Conservation (phyloP, 2,888 invertebrate species). For the Ectemnius continuus region DNA sequence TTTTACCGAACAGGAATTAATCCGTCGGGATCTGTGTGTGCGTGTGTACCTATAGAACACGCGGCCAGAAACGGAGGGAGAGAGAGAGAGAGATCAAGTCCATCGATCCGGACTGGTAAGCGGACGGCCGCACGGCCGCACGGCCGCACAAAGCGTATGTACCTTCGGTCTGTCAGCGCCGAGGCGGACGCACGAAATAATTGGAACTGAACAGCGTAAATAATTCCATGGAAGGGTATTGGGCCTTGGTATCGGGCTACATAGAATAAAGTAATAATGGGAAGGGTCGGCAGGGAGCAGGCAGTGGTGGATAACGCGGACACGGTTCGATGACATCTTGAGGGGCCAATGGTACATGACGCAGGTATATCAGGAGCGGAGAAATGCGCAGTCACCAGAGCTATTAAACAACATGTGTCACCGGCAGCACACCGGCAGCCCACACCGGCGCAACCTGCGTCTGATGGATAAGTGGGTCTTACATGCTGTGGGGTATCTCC, state of each 20-base stretch:
- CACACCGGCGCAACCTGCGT: constrained; percentile 31
- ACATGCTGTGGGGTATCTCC: constrained; percentile 37
- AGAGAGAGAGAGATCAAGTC: too few species aligned
- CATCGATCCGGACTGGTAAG: too few species aligned
- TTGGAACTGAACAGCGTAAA: background rate
- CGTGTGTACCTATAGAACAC: too few species aligned
- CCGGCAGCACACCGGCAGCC: constrained; percentile 23
- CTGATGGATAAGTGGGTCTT: constrained; percentile 61
- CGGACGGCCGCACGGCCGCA: background rate
- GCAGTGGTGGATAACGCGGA: too few species aligned
- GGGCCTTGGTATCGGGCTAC: background rate
- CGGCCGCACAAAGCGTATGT: background rate
- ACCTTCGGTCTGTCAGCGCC: too few species aligned
- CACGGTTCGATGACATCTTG: constrained; percentile 44
- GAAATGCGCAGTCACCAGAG: constrained; percentile 52
- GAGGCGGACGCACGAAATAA: too few species aligned
- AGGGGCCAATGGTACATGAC: constrained; percentile 46
- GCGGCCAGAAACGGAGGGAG: too few species aligned
- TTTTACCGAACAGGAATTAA: background rate
- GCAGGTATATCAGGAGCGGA: constrained; percentile 36
- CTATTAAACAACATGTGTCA: constrained; percentile 56
- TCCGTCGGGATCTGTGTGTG: too few species aligned
- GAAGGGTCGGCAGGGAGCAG: too few species aligned
- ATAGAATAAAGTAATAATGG: background rate
- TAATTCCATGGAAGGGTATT: background rate